Base-by-base conservation (phyloP, 2,888 invertebrate species). In the Ceramica pisi region DNA sequence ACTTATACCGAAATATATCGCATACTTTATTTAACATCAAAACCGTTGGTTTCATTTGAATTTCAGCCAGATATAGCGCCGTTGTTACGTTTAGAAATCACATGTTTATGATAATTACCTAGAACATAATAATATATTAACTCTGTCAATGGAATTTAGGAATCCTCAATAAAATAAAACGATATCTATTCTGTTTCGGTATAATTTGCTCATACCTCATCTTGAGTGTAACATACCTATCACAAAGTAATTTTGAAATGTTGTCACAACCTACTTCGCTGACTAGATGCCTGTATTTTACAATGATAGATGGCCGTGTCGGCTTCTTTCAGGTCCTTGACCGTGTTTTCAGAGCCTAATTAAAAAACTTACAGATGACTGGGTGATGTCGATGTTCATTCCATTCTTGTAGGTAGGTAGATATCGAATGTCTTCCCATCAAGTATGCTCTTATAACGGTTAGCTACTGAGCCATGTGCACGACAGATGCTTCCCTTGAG, bases 401-500 rank as follows among this genome's bases (percentile, higher is more conserved):
- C 90, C 88, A 81, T 80, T 81, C 79, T 75, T 66, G 80, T 85
- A 83, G 76, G 81, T 86, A 85, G 79, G 81, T 86, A 85, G 79
- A 88, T 93, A 93, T 94, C 91, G 88, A 87, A 91, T 94, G 89
- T 89, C 90, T 93, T 92, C 91, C 90, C 91, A 88, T 92, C 90
- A 87, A 92, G 91, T 91, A 88, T 85, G 90, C 87, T 92, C 90
- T 90, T 90, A 86, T 87, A 88, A 85, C 86, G 90, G 80, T 85
- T 84, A 82, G 85, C 88, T 87, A 86, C 86, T 86, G 89, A 85
- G 91, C 94, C 95, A 96, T 96, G 93, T 96, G 95, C 86, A 84
- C 92, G 88, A 90, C 95, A 96, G 93, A 95, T 96, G 95, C 91
- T 91, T 86, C 89, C 86, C 88, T 89, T 89, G 88, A 88, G 86